phyloP scores from a whole-genome alignment of 2,113 vertebrate genomes.

The Tringa solitaria region DNA sequence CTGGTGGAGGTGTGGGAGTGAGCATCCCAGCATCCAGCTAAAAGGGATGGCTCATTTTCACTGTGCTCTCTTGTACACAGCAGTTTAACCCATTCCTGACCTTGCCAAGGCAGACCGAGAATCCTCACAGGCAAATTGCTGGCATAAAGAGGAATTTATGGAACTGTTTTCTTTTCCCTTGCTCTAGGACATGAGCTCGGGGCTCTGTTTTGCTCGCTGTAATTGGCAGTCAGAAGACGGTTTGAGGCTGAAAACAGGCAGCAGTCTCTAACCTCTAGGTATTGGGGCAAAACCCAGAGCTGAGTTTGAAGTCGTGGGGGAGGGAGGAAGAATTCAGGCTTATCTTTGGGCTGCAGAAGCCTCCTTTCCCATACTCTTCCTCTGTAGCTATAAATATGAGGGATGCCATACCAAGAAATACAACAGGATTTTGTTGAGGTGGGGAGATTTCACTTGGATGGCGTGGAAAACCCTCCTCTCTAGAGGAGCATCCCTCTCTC shows the following conservation, averaged over 20 bases:
- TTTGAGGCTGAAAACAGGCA: background rate
- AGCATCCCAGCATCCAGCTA: background rate
- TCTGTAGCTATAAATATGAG: background rate
- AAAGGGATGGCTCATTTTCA: background rate
- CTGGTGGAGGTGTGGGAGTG: background rate
- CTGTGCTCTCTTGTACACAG: background rate
- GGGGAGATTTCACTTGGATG: background rate
- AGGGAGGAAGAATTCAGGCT: background rate
- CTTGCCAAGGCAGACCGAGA: background rate
- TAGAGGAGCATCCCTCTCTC: background rate
- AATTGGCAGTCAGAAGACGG: background rate
- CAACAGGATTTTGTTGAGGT: background rate
- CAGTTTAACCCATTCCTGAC: background rate
- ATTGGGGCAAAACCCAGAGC: background rate
- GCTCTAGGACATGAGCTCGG: background rate
- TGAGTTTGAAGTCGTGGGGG: background rate
- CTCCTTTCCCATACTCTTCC: background rate
- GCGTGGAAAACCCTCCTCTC: background rate
- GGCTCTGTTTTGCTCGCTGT: background rate
- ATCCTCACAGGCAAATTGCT: background rate
- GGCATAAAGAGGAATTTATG: background rate
- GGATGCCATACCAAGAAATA: background rate
- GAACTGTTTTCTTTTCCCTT: background rate
- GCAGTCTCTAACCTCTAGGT: background rate
- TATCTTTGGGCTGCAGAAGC: background rate